phyloP scores from a whole-genome alignment of 2,888 invertebrate genomes.

The Polyommatus iphigenia region DNA sequence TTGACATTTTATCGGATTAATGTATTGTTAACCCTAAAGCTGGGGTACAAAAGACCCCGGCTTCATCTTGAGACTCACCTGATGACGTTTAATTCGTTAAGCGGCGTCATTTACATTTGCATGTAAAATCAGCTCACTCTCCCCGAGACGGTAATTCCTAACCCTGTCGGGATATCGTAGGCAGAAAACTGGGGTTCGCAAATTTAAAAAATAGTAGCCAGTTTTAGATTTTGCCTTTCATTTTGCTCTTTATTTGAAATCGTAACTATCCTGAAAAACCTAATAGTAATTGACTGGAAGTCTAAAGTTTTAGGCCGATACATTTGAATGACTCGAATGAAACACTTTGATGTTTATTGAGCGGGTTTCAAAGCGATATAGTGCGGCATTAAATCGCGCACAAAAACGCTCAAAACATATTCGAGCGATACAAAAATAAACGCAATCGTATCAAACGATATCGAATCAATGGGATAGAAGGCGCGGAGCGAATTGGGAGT shows the following conservation, averaged over 20 bases:
- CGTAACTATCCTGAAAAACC: too few species aligned
- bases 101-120: slow-evolving; percentile 11
- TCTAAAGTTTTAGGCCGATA: slow-evolving; percentile 14
- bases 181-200: not conserved
- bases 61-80: slow-evolving; percentile 10
- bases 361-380: not conserved
- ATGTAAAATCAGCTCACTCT: slow-evolving; percentile 18
- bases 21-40: not conserved
- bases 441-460: slow-evolving; percentile 8
- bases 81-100: slow-evolving; percentile 3
- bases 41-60: not conserved
- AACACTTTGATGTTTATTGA: slow-evolving; percentile 15
- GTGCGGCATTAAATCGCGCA: not conserved
- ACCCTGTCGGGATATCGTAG: not conserved
- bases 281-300: not conserved
- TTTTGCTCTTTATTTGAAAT: not conserved
- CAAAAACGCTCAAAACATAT: slow-evolving; percentile 15
- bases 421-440: slow-evolving; percentile 16
- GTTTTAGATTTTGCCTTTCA: not conserved
- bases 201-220: not conserved
- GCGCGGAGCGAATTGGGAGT: not conserved
- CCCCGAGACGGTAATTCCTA: not conserved
- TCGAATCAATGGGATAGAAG: slow-evolving; percentile 4
- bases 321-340: not conserved
- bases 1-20: slow-evolving; percentile 6